Conservation (phyloP, 2,888 invertebrate species). For the Nephrotoma appendiculata region DNA sequence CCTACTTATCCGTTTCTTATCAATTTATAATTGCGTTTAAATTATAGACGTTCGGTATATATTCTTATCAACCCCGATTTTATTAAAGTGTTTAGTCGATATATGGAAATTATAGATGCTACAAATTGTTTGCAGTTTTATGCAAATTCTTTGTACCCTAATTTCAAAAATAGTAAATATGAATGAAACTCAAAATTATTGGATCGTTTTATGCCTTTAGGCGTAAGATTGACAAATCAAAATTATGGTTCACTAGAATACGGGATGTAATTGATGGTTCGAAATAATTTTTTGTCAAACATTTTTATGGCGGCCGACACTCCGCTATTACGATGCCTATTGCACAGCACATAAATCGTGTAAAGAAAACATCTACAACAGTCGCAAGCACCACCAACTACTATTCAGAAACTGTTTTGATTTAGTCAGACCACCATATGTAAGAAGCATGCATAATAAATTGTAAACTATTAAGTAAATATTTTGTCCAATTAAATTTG, state of each 20-base stretch:
- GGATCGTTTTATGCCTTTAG: neutral
- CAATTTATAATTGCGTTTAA: neutral
- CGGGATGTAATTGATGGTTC: neutral
- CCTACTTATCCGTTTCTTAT: neutral
- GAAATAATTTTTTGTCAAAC: too few species aligned
- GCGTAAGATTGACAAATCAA: neutral
- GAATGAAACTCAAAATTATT: neutral
- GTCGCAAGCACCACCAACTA: too few species aligned
- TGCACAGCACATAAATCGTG: too few species aligned
- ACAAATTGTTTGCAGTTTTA: neutral
- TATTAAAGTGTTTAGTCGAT: neutral
- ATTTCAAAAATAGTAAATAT: neutral
- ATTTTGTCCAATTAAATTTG: too few species aligned
- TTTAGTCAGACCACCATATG: too few species aligned
- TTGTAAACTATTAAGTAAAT: too few species aligned
- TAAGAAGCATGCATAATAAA: too few species aligned
- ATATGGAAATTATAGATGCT: neutral
- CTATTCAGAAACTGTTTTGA: too few species aligned
- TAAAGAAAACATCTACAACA: too few species aligned
- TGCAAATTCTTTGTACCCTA: neutral
- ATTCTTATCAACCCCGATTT: neutral
- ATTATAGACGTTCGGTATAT: neutral
- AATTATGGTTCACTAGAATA: neutral
- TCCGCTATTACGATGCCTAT: too few species aligned
- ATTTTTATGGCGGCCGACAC: too few species aligned